These are phyloP conservation scores for Hephaestus fuliginosus DNA, from an alignment of 2,797 vertebrate genomes.

Conservation along the genomic window DNA sequence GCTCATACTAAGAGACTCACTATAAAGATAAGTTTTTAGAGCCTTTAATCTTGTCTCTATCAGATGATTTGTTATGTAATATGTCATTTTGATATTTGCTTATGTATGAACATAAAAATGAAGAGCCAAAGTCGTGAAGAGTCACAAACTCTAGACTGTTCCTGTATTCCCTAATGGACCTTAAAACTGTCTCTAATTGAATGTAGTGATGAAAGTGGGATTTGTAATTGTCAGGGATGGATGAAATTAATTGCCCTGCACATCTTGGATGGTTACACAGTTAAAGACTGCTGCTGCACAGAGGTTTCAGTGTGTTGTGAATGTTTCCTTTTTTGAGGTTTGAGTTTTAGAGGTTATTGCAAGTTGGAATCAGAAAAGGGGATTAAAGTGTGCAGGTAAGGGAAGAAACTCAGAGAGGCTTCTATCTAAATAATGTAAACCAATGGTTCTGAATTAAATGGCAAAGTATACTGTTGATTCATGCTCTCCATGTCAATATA, in stretches of 20 bases:
- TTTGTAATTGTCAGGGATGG: slow-evolving; percentile 26
- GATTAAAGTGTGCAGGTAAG: background rate
- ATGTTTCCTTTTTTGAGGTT: background rate
- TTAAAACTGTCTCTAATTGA: slow-evolving; percentile 7
- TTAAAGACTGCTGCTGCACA: background rate
- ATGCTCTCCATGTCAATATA: too few species aligned
- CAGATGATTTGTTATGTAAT: too few species aligned
- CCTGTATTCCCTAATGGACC: slow-evolving; percentile 4
- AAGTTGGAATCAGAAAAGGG: background rate
- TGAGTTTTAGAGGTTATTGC: background rate
- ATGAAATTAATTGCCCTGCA: slow-evolving; percentile 13
- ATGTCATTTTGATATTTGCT: background rate
- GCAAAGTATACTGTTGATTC: background rate
- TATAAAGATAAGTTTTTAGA: background rate
- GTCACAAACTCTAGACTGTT: background rate
- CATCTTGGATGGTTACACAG: slow-evolving; percentile 21
- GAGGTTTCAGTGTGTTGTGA: slow-evolving; percentile 9
- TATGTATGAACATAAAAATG: background rate
- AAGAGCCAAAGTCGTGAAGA: background rate
- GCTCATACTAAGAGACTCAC: background rate
- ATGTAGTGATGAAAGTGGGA: slow-evolving; percentile 18
- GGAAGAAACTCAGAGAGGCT: background rate
- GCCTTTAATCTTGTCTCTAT: background rate
- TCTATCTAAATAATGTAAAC: background rate
- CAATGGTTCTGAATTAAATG: background rate